These are phyloP conservation scores for Geopemphigus sp. DNA, from an alignment of 1,140 invertebrate species.

Conservation along the genomic window DNA sequence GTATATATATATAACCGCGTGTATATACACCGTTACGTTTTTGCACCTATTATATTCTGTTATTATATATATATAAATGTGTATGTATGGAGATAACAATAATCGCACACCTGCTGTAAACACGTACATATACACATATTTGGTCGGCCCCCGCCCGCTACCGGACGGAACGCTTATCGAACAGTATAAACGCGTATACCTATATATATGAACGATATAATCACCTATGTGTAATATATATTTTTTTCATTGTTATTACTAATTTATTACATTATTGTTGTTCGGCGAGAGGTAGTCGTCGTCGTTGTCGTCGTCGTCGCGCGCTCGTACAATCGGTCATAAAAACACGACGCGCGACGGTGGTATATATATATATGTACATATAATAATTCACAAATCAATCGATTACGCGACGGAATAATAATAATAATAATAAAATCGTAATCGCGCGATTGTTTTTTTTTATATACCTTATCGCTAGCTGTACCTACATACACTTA, in stretches of 20 bases:
- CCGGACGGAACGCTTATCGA: constrained; percentile 28
- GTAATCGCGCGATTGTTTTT: constrained; percentile 32
- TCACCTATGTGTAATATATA: background rate
- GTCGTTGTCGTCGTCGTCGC: too few relatives aligned
- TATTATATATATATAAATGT: background rate
- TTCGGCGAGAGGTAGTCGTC: background rate
- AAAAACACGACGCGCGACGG: constrained; percentile 1
- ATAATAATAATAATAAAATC: constrained; percentile 22
- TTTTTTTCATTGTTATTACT: constrained; percentile 29
- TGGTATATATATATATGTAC: too few relatives aligned
- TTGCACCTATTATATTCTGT: constrained; percentile 9
- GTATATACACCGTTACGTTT: constrained; percentile 9
- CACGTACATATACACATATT: background rate
- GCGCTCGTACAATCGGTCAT: constrained; percentile 13
- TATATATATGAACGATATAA: background rate
- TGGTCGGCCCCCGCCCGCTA: background rate
- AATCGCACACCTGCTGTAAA: constrained; percentile 32
- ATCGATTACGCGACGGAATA: constrained; percentile 29
- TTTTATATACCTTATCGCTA: background rate
- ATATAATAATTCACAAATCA: constrained; percentile 17
- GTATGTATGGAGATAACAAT: constrained; percentile 9
- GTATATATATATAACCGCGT: too few relatives aligned
- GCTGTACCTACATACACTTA: background rate
- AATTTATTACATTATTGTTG: constrained; percentile 34
- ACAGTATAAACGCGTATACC: background rate